Conservation (phyloP, 2,888 invertebrate species). For the Busseola fusca region DNA sequence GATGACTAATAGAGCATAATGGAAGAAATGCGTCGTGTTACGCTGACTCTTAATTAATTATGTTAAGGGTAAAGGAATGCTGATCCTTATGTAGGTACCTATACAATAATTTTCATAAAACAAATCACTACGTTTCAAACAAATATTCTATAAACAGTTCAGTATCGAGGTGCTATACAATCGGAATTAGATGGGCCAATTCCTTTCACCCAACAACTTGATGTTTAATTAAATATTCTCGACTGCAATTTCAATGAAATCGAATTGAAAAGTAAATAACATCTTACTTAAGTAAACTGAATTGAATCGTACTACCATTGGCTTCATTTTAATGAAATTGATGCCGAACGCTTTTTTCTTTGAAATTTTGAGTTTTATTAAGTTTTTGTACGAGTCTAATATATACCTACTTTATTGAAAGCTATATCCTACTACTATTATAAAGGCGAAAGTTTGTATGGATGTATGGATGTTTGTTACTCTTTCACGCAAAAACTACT, state of each 20-base stretch:
- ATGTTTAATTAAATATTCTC: conserved; percentile 50
- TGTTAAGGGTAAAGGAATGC: not conserved
- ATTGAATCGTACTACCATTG: conserved; percentile 29
- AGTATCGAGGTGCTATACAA: conserved; percentile 11
- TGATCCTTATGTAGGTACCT: not conserved
- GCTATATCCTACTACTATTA: no score
- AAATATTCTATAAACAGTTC: not conserved
- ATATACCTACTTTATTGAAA: not conserved
- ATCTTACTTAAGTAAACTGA: conserved; percentile 33
- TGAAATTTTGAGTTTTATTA: conserved; percentile 6
- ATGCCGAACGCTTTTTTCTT: conserved; percentile 20
- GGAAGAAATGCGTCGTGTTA: not conserved
- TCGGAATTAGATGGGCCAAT: conserved; percentile 30
- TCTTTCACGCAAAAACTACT: no score
- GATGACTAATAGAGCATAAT: not conserved
- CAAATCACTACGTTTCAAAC: not conserved
- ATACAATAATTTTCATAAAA: not conserved
- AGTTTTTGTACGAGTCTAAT: not conserved
- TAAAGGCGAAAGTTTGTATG: no score
- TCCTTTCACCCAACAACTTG: conserved; percentile 32
- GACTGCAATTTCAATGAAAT: conserved; percentile 52
- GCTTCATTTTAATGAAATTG: conserved; percentile 19
- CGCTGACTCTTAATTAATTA: not conserved
- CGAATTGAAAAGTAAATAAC: conserved; percentile 47
- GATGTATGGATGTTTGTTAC: no score